phyloP scores from a whole-genome alignment of 2,888 invertebrate genomes.

The Calephelis perditalis region DNA sequence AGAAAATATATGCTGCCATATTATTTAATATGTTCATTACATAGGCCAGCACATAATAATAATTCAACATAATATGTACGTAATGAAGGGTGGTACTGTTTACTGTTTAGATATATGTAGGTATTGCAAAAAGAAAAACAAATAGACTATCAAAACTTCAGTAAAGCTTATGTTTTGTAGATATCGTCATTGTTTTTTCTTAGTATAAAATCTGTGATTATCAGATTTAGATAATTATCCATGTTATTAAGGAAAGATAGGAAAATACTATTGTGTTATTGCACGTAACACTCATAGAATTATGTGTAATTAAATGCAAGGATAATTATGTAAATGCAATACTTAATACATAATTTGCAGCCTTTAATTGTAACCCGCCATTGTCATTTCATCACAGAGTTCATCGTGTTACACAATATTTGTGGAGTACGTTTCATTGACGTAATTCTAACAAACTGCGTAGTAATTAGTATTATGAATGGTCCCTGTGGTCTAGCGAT shows the following conservation, averaged over 20 bases:
- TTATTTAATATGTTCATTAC: too few relatives aligned
- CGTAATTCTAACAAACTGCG: neutral
- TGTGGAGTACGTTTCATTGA: neutral
- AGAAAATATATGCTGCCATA: too few relatives aligned
- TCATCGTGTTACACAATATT: neutral
- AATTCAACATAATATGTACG: too few relatives aligned
- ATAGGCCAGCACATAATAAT: too few relatives aligned
- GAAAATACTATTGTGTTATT: conserved; percentile 1
- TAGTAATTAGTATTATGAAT: neutral
- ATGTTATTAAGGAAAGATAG: conserved; percentile 1
- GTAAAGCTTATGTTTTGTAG: too few relatives aligned
- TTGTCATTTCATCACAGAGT: conserved; percentile 1
- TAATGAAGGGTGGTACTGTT: too few relatives aligned
- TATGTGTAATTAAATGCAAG: conserved; percentile 3
- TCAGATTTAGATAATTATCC: neutral
- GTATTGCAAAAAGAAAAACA: too few relatives aligned
- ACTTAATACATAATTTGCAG: conserved; percentile 7
- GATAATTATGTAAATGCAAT: conserved; percentile 8
- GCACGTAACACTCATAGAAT: conserved; percentile 8
- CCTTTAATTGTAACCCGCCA: neutral
- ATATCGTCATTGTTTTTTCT: neutral
- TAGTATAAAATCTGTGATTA: neutral
- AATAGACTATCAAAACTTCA: too few relatives aligned
- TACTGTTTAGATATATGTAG: too few relatives aligned
- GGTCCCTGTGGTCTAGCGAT: too few relatives aligned